Conservation (phyloP, 2,888 invertebrate genomes). For the Aleiodes leptofemur region DNA sequence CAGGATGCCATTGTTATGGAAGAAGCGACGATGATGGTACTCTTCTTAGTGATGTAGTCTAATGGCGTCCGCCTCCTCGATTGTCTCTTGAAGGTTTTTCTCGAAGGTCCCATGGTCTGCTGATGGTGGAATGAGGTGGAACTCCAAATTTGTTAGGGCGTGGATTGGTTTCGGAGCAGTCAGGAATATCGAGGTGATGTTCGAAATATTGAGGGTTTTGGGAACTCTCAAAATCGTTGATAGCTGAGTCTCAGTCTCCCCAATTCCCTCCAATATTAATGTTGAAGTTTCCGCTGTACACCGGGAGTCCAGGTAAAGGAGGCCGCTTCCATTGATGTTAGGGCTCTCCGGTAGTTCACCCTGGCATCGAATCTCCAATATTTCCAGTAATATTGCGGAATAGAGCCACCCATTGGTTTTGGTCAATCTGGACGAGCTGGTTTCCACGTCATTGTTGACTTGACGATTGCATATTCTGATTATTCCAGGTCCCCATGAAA, state of each 20-base stretch:
- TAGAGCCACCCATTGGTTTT: not conserved
- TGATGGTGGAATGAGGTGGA: not conserved
- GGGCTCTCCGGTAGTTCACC: not conserved
- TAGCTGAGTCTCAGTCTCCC: not conserved
- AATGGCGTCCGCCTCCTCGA: not conserved
- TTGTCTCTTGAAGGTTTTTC: not conserved
- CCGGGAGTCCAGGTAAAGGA: not conserved
- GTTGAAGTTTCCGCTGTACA: not conserved
- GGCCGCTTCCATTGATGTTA: not conserved
- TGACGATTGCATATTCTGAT: not conserved
- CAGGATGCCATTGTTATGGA: not conserved
- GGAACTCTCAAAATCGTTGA: not conserved
- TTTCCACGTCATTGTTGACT: not conserved
- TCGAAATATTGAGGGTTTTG: not conserved
- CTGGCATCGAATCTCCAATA: not conserved
- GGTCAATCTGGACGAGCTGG: not conserved
- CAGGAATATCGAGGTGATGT: not conserved
- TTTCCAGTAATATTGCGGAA: not conserved
- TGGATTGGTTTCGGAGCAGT: too few relatives aligned
- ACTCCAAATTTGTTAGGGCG: not conserved
- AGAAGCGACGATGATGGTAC: not conserved
- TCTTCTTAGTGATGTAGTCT: not conserved
- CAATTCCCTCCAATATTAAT: not conserved
- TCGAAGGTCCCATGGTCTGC: not conserved
- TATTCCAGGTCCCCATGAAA: too few relatives aligned